Base-by-base conservation (phyloP, 2,113 vertebrate genomes). In the Cynoglossus semilaevis region DNA sequence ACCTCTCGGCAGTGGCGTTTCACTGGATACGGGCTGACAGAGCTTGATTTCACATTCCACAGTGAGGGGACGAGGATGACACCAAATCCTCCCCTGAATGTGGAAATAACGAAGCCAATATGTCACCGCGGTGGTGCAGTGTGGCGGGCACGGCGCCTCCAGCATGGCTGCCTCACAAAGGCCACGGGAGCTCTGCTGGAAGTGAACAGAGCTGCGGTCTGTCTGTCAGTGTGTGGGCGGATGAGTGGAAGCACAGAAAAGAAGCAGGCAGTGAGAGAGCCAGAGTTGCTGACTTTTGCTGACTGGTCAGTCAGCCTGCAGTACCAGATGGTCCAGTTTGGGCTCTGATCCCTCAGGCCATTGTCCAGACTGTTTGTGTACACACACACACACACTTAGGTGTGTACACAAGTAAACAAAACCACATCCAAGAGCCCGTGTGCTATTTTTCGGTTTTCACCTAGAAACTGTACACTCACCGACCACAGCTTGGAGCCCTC, bases 311-410 rank as follows among this genome's bases (percentile, higher is more conserved):
- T 74, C 78, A 41, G 59, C 43, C 76, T 47, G 56, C 7, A 50
- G 60, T 77, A 78, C 53, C 86, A 88, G 79, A 85, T 88, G 86
- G 86, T 60, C 50, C 36, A 35, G 55, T 77, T 85, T 85, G 80
- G 82, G 70, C 64, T 67, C 51, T 60, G 66, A 73, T 72, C 71
- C 42, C 52, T 64, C 18, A 51, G 70, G 72, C 61, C 63, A 53
- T 29, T 58, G 63, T 75, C 70, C 68, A 75, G 68, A 71, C 72
- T 49, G 58, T 58, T 50, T 44, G 35, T 67, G 18, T 19, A 45
- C 52, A 51, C 19, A 34, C 17, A 12, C 40, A 47, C 15, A 46
- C n/a, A 51, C 37, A 46, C 35, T 6, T n/a, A n/a, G n/a, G n/a
- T 17, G 44, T 45, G n/a, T 45, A 29, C 15, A 49, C 7, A 47